A percentile compares a stretch with the other conserved stretches of the same genome.
These are phyloP conservation scores for Anoncus sp. DNA, from an alignment of 2,888 invertebrate species.

Conservation along the genomic window DNA sequence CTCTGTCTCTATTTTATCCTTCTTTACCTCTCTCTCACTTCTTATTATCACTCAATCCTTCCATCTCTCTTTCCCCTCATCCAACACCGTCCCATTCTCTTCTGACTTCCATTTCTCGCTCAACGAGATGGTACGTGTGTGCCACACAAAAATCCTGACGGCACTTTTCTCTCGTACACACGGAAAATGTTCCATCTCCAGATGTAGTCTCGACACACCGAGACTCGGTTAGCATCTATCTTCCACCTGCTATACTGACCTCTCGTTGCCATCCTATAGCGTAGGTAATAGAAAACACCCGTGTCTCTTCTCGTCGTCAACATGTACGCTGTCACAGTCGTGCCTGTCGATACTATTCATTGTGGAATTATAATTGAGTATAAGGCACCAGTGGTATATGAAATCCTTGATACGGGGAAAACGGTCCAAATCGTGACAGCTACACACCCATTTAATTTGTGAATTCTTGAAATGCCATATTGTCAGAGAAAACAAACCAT, in stretches of 20 bases:
- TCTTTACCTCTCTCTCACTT: slow-evolving; percentile 22
- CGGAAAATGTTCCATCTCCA: slow-evolving; percentile 1
- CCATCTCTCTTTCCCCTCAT: slow-evolving; percentile 63
- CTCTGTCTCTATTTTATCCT: too few relatives aligned
- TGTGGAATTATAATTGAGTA: slow-evolving; percentile 71
- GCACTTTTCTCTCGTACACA: slow-evolving; percentile 25
- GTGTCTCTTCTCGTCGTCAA: slow-evolving; percentile 42
- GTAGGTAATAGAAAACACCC: slow-evolving; percentile 70
- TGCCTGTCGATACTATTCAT: slow-evolving; percentile 69
- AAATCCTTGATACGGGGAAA: slow-evolving; percentile 27
- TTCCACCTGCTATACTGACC: slow-evolving; percentile 35
- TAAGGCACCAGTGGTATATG: slow-evolving; percentile 12
- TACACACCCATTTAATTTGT: slow-evolving; percentile 67
- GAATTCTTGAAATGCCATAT: slow-evolving; percentile 35
- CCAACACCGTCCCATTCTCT: slow-evolving; percentile 42
- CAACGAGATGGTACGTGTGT: slow-evolving; percentile 35
- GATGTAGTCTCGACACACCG: slow-evolving; percentile 13
- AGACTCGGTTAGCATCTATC: slow-evolving; percentile 41
- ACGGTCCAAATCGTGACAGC: slow-evolving; percentile 17
- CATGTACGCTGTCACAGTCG: slow-evolving; percentile 34
- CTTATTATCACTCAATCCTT: slow-evolving; percentile 43
- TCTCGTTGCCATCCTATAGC: slow-evolving; percentile 22
- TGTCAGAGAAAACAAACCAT: neutral
- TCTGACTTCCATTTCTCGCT: slow-evolving; percentile 49
- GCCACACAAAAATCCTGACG: slow-evolving; percentile 10